Evolutionary conservation across 2,113 vertebrate genomes (phyloP).

Genomic region (Eira barbara): DNA sequence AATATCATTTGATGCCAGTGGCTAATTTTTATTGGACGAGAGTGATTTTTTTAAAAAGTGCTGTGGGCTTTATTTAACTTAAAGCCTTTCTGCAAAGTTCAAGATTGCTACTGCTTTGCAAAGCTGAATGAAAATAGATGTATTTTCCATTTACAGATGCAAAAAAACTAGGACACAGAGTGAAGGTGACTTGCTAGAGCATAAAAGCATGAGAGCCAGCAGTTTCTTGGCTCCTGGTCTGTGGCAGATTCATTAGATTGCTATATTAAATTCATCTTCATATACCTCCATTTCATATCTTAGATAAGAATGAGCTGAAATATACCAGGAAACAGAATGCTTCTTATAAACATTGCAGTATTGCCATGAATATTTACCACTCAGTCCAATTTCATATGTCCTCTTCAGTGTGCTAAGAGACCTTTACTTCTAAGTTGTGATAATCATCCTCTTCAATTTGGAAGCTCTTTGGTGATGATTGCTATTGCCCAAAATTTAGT

Average conservation of each 20-base stretch:
- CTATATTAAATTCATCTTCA: neutral
- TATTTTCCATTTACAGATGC: constrained; percentile 19
- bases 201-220: neutral
- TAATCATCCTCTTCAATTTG: neutral
- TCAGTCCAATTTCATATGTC: neutral
- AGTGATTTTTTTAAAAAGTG: constrained; percentile 6
- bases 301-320: neutral
- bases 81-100: neutral
- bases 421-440: neutral
- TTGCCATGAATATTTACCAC: constrained; percentile 27
- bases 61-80: neutral
- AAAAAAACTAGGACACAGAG: neutral
- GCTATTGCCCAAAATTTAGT: neutral
- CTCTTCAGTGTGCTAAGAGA: neutral
- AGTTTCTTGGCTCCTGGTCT: neutral
- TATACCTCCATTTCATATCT: constrained; percentile 14
- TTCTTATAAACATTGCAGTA: neutral
- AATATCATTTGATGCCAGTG: neutral
- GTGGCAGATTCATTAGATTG: neutral
- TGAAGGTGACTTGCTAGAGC: constrained; percentile 28
- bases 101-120: constrained; percentile 9
- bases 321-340: neutral
- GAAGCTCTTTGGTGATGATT: neutral
- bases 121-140: constrained; percentile 33
- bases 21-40: constrained; percentile 27